These are phyloP conservation scores for Apamea crenata DNA, from an alignment of 2,888 invertebrate species.

Conservation along the genomic window DNA sequence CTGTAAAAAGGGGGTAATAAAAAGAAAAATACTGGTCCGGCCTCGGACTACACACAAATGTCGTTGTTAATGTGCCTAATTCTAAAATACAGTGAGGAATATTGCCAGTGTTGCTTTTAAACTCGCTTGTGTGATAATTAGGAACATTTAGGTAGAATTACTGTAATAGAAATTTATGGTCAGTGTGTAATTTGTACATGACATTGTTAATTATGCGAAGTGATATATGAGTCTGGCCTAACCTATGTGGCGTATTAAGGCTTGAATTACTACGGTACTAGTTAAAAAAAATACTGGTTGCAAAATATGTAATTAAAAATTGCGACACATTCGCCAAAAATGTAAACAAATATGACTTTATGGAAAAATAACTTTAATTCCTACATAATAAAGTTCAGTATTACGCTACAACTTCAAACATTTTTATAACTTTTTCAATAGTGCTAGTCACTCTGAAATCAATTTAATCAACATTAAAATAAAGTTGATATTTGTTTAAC, in stretches of 20 bases:
- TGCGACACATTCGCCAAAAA: too few species aligned
- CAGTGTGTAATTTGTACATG: constrained; percentile 58
- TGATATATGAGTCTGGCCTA: constrained; percentile 41
- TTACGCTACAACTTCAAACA: too few species aligned
- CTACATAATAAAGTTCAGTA: too few species aligned
- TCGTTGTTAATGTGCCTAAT: constrained; percentile 9
- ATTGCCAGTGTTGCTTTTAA: constrained; percentile 39
- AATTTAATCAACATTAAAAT: too few species aligned
- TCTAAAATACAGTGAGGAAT: constrained; percentile 35
- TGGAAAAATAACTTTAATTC: too few species aligned
- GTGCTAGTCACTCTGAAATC: too few species aligned
- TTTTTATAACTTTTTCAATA: too few species aligned
- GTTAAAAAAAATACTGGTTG: background rate
- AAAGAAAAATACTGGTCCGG: background rate
- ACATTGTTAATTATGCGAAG: constrained; percentile 54
- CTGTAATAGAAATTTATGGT: constrained; percentile 55
- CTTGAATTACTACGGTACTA: constrained; percentile 4
- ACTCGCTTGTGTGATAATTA: constrained; percentile 56
- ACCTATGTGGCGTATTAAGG: background rate
- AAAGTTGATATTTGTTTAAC: too few species aligned
- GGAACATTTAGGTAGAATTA: constrained; percentile 52
- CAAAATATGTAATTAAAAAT: background rate
- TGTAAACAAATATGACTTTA: too few species aligned
- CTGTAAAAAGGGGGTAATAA: background rate
- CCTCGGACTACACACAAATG: background rate